These are phyloP conservation scores for Ptyas mucosa DNA, from an alignment of 2,113 vertebrate genomes.

Conservation along the genomic window DNA sequence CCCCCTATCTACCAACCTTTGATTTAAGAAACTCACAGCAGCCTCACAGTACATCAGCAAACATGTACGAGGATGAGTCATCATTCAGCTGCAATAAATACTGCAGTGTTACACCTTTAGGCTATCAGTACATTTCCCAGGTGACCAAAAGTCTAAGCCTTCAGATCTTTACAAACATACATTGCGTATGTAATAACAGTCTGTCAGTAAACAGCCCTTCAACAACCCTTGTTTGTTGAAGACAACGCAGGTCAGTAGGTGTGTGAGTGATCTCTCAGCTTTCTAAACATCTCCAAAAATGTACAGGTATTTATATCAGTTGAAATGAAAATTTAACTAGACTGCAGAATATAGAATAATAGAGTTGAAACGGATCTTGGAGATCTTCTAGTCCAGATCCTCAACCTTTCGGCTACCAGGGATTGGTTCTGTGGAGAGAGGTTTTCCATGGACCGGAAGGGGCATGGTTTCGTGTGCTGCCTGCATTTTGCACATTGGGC, in stretches of 20 bases:
- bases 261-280: not conserved
- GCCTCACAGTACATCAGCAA: not conserved
- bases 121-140: slow-evolving; percentile 24
- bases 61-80: slow-evolving; percentile 14
- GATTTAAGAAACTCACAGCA: not conserved
- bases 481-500: too few relatives aligned
- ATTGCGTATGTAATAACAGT: not conserved
- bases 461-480: too few relatives aligned
- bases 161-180: not conserved
- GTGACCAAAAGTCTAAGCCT: slow-evolving; percentile 23
- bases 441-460: too few relatives aligned
- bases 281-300: not conserved
- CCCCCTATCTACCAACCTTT: not conserved
- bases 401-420: too few relatives aligned
- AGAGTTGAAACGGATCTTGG: not conserved
- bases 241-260: not conserved
- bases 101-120: slow-evolving; percentile 14
- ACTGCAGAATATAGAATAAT: not conserved
- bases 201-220: slow-evolving; percentile 26
- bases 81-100: slow-evolving; percentile 19
- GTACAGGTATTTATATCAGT: not conserved
- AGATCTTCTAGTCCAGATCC: not conserved
- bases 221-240: not conserved
- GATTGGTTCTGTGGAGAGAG: too few relatives aligned
- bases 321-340: not conserved